Evolutionary conservation across 2,888 invertebrate species (phyloP).

Genomic region (Perithous albicinctus): DNA sequence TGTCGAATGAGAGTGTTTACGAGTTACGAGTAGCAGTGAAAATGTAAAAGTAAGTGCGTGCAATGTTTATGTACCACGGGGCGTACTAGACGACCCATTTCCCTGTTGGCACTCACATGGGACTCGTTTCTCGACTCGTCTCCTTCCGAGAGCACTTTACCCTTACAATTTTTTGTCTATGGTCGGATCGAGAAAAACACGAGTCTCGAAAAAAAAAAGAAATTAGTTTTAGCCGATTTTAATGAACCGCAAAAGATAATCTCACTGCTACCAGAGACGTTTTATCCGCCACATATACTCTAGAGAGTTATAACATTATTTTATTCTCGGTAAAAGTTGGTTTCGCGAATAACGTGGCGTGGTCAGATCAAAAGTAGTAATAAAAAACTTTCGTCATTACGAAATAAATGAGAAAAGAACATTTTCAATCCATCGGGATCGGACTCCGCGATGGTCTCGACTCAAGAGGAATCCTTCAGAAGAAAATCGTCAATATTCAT

Average conservation of each 20-base stretch:
- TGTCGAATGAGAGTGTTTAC: constrained; percentile 26
- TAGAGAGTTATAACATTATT: constrained; percentile 34
- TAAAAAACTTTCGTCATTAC: constrained; percentile 4
- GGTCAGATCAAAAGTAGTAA: constrained; percentile 2
- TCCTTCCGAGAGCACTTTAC: constrained; percentile 22
- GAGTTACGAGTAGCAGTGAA: constrained; percentile 38
- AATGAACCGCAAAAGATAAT: constrained; percentile 22
- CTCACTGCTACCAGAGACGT: constrained; percentile 18
- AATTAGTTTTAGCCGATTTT: constrained; percentile 29
- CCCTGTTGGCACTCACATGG: constrained; percentile 21
- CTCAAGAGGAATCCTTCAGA: too few species aligned
- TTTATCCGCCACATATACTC: background rate
- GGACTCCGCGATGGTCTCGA: too few species aligned
- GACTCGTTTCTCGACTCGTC: constrained; percentile 45
- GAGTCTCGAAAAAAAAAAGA: constrained; percentile 33
- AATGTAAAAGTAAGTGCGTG: constrained; percentile 37
- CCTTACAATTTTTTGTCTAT: constrained; percentile 16
- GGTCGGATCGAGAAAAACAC: constrained; percentile 8
- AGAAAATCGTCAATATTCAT: too few species aligned
- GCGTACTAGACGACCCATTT: constrained; percentile 20
- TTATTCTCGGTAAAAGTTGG: constrained; percentile 28
- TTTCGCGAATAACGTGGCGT: background rate
- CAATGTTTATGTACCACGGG: constrained; percentile 47
- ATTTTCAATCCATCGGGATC: background rate
- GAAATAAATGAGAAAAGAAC: background rate